These are phyloP conservation scores for Trachurus trachurus DNA, from an alignment of 2,797 vertebrate genomes.

Conservation along the genomic window DNA sequence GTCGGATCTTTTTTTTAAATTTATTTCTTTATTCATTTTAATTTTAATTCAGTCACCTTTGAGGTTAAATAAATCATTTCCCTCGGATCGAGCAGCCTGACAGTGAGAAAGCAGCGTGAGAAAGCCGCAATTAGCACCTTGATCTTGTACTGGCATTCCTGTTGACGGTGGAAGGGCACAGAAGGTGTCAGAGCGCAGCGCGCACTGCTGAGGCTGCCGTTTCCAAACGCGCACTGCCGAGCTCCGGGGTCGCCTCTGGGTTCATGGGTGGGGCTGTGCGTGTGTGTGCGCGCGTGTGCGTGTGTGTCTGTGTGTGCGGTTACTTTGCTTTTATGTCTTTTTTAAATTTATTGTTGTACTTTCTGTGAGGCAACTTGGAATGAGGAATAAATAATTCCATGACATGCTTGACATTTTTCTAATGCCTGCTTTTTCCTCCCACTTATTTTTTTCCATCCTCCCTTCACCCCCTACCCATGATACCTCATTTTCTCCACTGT, in stretches of 20 bases:
- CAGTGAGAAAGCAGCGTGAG: slow-evolving; percentile 69
- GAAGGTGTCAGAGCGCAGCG: slow-evolving; percentile 77
- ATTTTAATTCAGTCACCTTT: not conserved
- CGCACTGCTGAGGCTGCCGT: slow-evolving; percentile 79
- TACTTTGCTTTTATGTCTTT: slow-evolving; percentile 30
- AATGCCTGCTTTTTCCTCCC: slow-evolving; percentile 30
- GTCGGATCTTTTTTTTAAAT: not conserved
- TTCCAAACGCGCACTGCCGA: slow-evolving; percentile 64
- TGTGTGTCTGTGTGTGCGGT: slow-evolving; percentile 25
- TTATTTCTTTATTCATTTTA: not conserved
- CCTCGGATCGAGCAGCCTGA: slow-evolving; percentile 37
- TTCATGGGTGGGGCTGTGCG: slow-evolving; percentile 75
- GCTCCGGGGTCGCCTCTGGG: slow-evolving; percentile 68
- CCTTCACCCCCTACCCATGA: slow-evolving; percentile 2
- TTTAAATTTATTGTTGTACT: slow-evolving; percentile 22
- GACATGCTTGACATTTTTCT: slow-evolving; percentile 46
- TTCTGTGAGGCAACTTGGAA: slow-evolving; percentile 32
- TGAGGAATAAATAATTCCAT: slow-evolving; percentile 43
- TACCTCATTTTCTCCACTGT: slow-evolving; percentile 36
- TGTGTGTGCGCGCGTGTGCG: slow-evolving; percentile 31
- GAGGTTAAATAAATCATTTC: slow-evolving; percentile 40
- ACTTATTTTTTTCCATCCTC: slow-evolving; percentile 15
- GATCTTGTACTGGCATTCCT: slow-evolving; percentile 67
- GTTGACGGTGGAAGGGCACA: slow-evolving; percentile 76
- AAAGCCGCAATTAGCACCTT: slow-evolving; percentile 79